These are phyloP conservation scores for Semotilus atromaculatus DNA, from an alignment of 2,797 vertebrate species.

Conservation along the genomic window DNA sequence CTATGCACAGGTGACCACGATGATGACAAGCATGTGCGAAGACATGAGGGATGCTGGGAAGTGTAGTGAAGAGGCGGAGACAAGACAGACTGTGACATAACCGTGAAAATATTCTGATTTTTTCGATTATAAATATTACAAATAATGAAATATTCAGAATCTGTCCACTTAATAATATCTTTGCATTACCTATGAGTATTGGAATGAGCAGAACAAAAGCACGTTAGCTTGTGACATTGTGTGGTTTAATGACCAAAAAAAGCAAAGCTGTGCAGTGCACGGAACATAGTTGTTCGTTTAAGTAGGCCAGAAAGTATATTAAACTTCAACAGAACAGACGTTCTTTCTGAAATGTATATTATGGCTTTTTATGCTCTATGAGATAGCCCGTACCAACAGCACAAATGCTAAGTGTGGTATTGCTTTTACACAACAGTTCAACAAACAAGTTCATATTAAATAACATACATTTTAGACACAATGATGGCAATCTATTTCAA, in stretches of 20 bases:
- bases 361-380: not conserved
- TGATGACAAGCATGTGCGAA: too few relatives aligned
- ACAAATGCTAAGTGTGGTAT: not conserved
- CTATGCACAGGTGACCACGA: too few relatives aligned
- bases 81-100: too few relatives aligned
- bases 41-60: too few relatives aligned
- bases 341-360: not conserved
- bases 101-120: not conserved
- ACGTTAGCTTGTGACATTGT: too few relatives aligned
- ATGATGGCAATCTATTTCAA: not conserved
- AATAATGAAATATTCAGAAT: not conserved
- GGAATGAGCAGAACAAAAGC: too few relatives aligned
- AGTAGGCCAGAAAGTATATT: too few relatives aligned
- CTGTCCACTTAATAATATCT: not conserved
- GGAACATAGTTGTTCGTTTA: too few relatives aligned
- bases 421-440: not conserved
- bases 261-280: too few relatives aligned
- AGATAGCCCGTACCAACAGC: not conserved
- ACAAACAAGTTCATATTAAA: not conserved
- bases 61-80: too few relatives aligned
- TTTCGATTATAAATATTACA: constrained; percentile 13
- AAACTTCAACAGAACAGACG: not conserved
- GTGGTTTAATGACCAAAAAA: too few relatives aligned
- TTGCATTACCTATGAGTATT: not conserved
- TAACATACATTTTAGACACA: not conserved